Evolutionary conservation across 1,140 invertebrate genomes (phyloP).

Genomic region (Micrasema minimum): DNA sequence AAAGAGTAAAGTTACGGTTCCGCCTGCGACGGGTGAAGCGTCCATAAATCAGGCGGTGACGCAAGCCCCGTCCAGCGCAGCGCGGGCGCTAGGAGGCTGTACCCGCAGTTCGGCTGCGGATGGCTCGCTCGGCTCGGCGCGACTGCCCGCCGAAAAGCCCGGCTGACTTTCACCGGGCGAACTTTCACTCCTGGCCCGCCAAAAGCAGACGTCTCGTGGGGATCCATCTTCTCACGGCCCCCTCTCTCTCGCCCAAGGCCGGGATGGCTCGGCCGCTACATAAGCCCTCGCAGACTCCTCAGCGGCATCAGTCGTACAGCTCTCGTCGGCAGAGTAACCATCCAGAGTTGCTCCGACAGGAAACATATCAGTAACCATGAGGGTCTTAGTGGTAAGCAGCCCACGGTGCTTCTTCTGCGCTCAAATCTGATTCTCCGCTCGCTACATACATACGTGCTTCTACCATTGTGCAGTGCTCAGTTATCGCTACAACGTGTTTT

Average conservation of each 20-base stretch:
- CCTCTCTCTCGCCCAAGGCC: conserved; percentile 30
- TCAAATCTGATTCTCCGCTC: conserved; percentile 37
- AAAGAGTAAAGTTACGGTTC: too few relatives aligned
- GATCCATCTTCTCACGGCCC: conserved; percentile 34
- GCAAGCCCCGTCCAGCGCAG: not conserved
- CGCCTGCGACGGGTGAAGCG: not conserved
- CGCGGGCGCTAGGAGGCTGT: not conserved
- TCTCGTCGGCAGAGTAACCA: conserved; percentile 41
- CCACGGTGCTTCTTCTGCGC: conserved; percentile 14
- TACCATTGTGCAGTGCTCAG: conserved; percentile 17
- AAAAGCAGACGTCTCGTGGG: conserved; percentile 32
- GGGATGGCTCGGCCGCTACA: conserved; percentile 38
- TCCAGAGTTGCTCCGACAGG: conserved; percentile 40
- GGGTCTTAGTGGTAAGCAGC: conserved; percentile 52
- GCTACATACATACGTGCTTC: not conserved
- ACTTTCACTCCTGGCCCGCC: conserved; percentile 36
- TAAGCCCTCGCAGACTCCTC: conserved; percentile 38
- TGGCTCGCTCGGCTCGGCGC: not conserved
- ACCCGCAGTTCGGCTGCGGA: too few relatives aligned
- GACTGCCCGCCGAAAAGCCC: conserved; percentile 29
- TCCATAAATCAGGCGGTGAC: not conserved
- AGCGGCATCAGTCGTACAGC: conserved; percentile 44
- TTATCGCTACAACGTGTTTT: conserved; percentile 11
- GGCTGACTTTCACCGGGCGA: conserved; percentile 35
- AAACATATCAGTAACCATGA: conserved; percentile 49